Conservation (phyloP, 2,113 vertebrate species). For the Thomomys bottae region DNA sequence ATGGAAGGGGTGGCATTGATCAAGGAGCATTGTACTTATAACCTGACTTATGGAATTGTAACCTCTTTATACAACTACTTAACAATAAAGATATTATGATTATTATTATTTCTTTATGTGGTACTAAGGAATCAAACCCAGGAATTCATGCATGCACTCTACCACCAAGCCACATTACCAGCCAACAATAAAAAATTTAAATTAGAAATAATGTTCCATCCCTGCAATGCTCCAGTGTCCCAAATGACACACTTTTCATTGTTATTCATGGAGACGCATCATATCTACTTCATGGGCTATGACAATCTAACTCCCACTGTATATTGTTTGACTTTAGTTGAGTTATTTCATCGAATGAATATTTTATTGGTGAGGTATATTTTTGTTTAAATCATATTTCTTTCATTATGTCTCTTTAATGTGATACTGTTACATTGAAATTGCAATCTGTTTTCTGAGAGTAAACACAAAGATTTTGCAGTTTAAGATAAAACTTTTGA, state of each 20-base stretch:
- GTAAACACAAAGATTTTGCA: conserved; percentile 47
- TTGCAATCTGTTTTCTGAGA: conserved; percentile 5
- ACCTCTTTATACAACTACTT: too few species aligned
- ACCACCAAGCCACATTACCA: too few species aligned
- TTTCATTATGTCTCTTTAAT: not conserved
- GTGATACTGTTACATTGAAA: not conserved
- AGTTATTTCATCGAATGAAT: not conserved
- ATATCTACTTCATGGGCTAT: not conserved
- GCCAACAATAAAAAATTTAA: too few species aligned
- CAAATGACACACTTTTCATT: conserved; percentile 4
- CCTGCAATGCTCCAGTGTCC: not conserved
- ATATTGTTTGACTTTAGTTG: not conserved
- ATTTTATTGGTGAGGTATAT: not conserved
- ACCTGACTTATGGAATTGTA: too few species aligned
- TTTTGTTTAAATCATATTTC: not conserved
- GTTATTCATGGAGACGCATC: not conserved
- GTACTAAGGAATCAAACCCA: too few species aligned
- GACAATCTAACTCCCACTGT: not conserved
- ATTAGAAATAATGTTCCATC: not conserved
- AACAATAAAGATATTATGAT: too few species aligned
- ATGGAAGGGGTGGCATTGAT: too few species aligned
- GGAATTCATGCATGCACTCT: too few species aligned
- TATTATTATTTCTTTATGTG: too few species aligned
- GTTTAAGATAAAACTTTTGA: conserved; percentile 10
- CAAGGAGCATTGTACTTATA: too few species aligned